Percentiles rank a stretch among this genome's conserved stretches.
phyloP scores from a whole-genome alignment of 2,797 vertebrate species.

The Catharus ustulatus region DNA sequence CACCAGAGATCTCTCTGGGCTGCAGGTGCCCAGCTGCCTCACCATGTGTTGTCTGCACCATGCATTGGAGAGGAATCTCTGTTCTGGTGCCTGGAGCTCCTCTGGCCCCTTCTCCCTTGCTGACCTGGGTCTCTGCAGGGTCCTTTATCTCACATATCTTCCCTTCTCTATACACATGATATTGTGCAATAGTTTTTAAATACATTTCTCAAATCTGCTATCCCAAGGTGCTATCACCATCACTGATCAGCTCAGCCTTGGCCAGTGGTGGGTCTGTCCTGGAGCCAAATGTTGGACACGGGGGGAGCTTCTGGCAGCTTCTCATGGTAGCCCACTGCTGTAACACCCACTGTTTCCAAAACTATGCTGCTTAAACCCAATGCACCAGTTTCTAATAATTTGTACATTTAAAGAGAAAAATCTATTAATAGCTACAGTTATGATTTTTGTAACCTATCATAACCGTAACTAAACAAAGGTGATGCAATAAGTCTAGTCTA shows the following conservation, averaged over 20 bases:
- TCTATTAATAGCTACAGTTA: background rate
- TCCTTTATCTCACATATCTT: background rate
- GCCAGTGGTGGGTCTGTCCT: accelerated
- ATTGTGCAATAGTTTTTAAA: accelerated
- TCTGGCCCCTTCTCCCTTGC: background rate
- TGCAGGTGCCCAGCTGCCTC: background rate
- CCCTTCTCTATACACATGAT: background rate
- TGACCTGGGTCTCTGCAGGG: background rate
- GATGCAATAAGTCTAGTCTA: background rate
- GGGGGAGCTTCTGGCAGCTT: background rate
- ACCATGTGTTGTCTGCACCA: background rate
- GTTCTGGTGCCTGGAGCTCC: accelerated
- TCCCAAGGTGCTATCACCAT: accelerated
- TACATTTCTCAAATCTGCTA: background rate
- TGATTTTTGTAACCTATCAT: accelerated
- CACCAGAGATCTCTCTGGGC: accelerated
- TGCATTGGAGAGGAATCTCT: accelerated
- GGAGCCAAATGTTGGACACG: accelerated
- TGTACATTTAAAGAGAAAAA: background rate
- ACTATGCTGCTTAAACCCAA: background rate
- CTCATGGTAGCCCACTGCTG: background rate
- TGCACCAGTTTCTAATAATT: background rate
- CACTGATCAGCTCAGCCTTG: accelerated
- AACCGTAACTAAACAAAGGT: background rate
- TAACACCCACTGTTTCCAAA: background rate